Conservation (phyloP, 2,888 invertebrate genomes). For the Pogonocherus hispidulus region DNA sequence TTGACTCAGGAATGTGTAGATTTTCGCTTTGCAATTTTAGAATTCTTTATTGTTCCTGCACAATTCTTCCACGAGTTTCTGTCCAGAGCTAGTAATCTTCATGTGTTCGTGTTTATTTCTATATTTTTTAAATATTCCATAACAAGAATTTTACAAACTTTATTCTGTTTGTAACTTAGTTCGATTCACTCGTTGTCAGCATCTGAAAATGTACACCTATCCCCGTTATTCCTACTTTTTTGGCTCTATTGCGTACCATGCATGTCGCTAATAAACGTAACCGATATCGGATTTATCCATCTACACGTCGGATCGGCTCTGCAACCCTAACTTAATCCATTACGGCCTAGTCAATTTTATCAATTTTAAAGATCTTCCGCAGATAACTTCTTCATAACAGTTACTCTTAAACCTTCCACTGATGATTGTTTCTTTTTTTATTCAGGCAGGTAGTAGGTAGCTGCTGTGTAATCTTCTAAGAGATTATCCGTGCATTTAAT, state of each 20-base stretch:
- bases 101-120: too few species aligned
- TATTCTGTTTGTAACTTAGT: too few species aligned
- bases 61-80: too few species aligned
- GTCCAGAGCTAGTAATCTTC: too few species aligned
- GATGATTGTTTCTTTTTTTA: constrained; percentile 33
- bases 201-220: neutral
- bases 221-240: constrained; percentile 17
- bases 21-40: too few species aligned
- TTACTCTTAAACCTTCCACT: constrained; percentile 26
- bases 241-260: constrained; percentile 11
- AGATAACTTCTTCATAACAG: constrained; percentile 37
- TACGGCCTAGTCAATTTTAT: constrained; percentile 37
- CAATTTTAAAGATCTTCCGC: constrained; percentile 37
- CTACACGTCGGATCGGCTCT: constrained; percentile 36
- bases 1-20: too few species aligned
- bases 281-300: constrained; percentile 41
- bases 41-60: too few species aligned
- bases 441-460: constrained; percentile 26
- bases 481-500: constrained; percentile 4
- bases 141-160: too few species aligned
- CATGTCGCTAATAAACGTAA: constrained; percentile 38
- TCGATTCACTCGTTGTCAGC: too few species aligned
- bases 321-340: constrained; percentile 35
- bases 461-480: constrained; percentile 12
- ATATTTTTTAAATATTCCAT: too few species aligned